Evolutionary conservation across 2,113 vertebrate genomes (phyloP).

Genomic region (Clarias magur): DNA sequence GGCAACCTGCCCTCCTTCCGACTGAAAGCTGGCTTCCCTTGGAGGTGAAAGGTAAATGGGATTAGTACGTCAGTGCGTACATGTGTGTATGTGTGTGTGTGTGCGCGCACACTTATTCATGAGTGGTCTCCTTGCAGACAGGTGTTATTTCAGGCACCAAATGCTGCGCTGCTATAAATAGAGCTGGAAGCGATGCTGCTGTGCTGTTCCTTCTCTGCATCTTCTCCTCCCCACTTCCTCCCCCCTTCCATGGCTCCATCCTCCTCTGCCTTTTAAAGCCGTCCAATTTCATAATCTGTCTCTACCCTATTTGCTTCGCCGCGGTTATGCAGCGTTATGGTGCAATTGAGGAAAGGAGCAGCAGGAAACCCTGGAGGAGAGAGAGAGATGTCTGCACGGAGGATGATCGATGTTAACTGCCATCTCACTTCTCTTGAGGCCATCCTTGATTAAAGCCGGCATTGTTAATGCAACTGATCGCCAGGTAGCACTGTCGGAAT

Average conservation of each 20-base stretch:
- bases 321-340: not conserved
- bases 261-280: conserved; percentile 28
- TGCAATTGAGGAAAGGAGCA: not conserved
- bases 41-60: conserved; percentile 52
- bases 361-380: not conserved
- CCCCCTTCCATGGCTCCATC: conserved; percentile 5
- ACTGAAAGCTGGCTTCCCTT: conserved; percentile 66
- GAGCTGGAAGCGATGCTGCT: conserved; percentile 54
- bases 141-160: conserved; percentile 61
- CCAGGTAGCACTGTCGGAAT: conserved; percentile 10
- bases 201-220: conserved; percentile 43
- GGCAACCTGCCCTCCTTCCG: conserved; percentile 50
- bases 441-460: conserved; percentile 28
- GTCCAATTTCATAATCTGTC: conserved; percentile 27
- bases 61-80: conserved; percentile 46
- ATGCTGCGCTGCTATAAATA: conserved; percentile 63
- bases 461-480: conserved; percentile 44
- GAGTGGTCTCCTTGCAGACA: conserved; percentile 54
- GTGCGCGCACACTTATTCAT: conserved; percentile 31
- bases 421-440: conserved; percentile 21
- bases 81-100: too few species aligned
- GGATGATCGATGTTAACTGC: conserved; percentile 35
- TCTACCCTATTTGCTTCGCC: not conserved
- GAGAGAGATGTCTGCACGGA: not conserved
- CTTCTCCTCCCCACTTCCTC: conserved; percentile 28